These are phyloP conservation scores for Lepidurus apus DNA, from an alignment of 1,140 invertebrate genomes.

Conservation along the genomic window DNA sequence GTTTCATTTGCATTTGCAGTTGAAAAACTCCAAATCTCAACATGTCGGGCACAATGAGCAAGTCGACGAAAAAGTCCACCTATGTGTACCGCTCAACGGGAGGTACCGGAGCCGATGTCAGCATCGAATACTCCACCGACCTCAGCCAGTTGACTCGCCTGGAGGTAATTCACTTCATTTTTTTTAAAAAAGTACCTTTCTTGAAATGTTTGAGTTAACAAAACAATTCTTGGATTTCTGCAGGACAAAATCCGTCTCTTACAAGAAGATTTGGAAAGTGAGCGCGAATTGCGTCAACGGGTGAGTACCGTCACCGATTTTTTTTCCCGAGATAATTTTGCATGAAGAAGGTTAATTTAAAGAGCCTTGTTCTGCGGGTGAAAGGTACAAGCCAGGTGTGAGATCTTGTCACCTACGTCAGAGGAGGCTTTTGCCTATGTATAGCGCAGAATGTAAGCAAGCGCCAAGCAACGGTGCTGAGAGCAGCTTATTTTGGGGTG, in stretches of 20 bases:
- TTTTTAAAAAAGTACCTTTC: too few relatives aligned
- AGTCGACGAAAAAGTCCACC: conserved; percentile 67
- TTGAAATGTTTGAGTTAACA: background rate
- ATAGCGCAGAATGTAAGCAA: conserved; percentile 4
- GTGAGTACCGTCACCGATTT: conserved; percentile 58
- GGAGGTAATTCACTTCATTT: conserved; percentile 64
- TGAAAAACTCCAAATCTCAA: conserved; percentile 12
- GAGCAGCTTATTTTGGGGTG: background rate
- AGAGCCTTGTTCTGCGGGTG: background rate
- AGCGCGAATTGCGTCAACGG: conserved; percentile 93
- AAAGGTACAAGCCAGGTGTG: conserved; percentile 25
- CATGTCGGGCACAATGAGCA: conserved; percentile 34
- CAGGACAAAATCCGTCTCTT: conserved; percentile 97
- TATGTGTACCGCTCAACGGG: conserved; percentile 76
- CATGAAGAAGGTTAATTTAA: background rate
- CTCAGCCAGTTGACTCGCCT: conserved; percentile 83
- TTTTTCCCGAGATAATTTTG: background rate
- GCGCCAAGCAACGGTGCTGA: background rate
- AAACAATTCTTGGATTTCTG: conserved; percentile 44
- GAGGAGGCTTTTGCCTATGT: conserved; percentile 11
- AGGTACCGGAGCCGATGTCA: conserved; percentile 71
- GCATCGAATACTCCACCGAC: conserved; percentile 88
- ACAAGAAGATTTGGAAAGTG: conserved; percentile 93
- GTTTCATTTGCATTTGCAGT: background rate
- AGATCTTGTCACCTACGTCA: conserved; percentile 8